Conservation (phyloP, 2,113 vertebrate species). For the Anarhynchus alexandrinus region DNA sequence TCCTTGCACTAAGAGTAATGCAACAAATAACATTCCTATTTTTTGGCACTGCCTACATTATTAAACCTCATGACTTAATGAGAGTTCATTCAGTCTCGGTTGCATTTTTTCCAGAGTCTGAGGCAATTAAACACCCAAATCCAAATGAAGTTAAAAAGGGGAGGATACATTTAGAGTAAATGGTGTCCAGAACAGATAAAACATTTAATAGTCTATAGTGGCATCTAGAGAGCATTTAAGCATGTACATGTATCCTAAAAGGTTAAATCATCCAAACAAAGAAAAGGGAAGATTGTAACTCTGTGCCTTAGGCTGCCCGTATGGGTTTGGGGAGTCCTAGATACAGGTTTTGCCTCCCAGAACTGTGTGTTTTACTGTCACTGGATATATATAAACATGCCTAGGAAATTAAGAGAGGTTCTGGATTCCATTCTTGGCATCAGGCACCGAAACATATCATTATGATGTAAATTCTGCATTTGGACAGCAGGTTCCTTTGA, state of each 20-base stretch:
- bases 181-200: not conserved
- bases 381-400: slow-evolving; percentile 5
- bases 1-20: not conserved
- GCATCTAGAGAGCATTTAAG: not conserved
- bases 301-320: not conserved
- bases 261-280: not conserved
- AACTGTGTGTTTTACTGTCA: not conserved
- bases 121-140: not conserved
- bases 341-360: not conserved
- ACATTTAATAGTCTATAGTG: not conserved
- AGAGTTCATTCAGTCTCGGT: not conserved
- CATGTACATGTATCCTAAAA: not conserved
- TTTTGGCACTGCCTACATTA: not conserved
- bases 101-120: not conserved
- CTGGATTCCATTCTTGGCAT: slow-evolving; percentile 17
- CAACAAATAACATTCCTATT: not conserved
- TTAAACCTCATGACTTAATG: not conserved
- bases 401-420: slow-evolving; percentile 19
- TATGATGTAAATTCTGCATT: slow-evolving; percentile 49
- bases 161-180: not conserved
- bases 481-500: slow-evolving; percentile 20
- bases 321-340: not conserved
- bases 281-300: not conserved
- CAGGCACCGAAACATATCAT: not conserved
- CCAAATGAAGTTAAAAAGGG: not conserved